Conservation (phyloP, 2,113 vertebrate species). For the Plectropomus leopardus region DNA sequence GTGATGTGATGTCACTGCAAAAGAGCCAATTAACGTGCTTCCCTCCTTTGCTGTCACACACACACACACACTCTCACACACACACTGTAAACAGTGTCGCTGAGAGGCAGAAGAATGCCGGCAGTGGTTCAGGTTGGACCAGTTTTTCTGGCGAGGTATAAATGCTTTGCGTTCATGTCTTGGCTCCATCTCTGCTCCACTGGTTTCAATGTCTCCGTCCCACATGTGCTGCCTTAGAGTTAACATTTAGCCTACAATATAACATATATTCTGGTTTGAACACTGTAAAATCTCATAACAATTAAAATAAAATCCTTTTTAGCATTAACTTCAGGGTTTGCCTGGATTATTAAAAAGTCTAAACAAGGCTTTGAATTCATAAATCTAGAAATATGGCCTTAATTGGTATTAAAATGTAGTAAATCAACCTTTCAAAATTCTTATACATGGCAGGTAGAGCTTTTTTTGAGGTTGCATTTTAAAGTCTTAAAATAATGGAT, state of each 20-base stretch:
- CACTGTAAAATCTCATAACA: neutral
- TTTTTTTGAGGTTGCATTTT: no score
- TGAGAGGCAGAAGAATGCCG: conserved; percentile 42
- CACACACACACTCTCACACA: neutral
- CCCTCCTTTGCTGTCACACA: neutral
- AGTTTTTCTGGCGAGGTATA: conserved; percentile 50
- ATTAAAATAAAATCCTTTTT: neutral
- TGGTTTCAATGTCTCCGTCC: neutral
- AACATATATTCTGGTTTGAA: neutral
- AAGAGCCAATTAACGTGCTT: neutral
- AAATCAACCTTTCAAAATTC: no score
- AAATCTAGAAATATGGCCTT: no score
- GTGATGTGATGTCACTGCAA: conserved; percentile 9
- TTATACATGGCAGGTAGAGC: no score
- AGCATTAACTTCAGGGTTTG: no score
- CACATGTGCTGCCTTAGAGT: neutral
- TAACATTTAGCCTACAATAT: neutral
- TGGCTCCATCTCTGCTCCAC: neutral
- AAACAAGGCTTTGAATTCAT: no score
- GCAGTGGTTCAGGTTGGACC: conserved; percentile 47
- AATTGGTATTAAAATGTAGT: no score
- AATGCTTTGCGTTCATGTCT: neutral
- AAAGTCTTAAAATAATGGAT: no score
- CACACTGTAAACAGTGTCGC: neutral
- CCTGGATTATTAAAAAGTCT: no score